Percentiles rank a stretch among this genome's conserved stretches.
Evolutionary conservation across 2,888 invertebrate genomes (phyloP).

Genomic region (Monochamus alternatus): DNA sequence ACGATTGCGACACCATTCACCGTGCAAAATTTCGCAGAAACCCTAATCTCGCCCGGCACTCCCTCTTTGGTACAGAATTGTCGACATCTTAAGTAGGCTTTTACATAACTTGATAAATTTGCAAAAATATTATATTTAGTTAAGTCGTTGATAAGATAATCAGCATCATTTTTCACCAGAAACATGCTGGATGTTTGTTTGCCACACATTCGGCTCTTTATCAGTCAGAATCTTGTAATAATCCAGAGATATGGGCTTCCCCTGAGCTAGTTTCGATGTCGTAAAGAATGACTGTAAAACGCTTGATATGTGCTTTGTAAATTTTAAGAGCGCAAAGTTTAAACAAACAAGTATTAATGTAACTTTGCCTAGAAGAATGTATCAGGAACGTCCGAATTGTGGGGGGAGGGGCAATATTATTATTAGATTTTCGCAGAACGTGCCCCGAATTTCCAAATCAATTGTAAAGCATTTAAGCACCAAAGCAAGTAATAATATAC

Average conservation of each 20-base stretch:
- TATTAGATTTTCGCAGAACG: too few species aligned
- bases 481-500: too few species aligned
- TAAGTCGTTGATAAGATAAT: constrained; percentile 25
- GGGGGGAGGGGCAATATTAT: too few species aligned
- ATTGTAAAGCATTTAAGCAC: too few species aligned
- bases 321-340: too few species aligned
- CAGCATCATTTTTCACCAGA: constrained; percentile 18
- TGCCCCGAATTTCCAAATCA: too few species aligned
- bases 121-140: constrained; percentile 17
- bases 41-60: constrained; percentile 22
- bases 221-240: neutral
- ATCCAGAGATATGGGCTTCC: neutral
- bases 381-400: too few species aligned
- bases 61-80: constrained; percentile 27
- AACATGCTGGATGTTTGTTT: neutral
- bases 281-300: neutral
- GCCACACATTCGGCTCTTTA: neutral
- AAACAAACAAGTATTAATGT: too few species aligned
- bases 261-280: neutral
- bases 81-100: constrained; percentile 21
- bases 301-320: too few species aligned
- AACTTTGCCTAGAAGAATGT: too few species aligned
- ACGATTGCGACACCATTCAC: neutral
- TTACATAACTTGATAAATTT: constrained; percentile 8
- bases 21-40: constrained; percentile 23